A percentile compares a stretch with the other conserved stretches of the same genome.
phyloP scores from a whole-genome alignment of 2,113 vertebrate species.

The Ellobius talpinus region DNA sequence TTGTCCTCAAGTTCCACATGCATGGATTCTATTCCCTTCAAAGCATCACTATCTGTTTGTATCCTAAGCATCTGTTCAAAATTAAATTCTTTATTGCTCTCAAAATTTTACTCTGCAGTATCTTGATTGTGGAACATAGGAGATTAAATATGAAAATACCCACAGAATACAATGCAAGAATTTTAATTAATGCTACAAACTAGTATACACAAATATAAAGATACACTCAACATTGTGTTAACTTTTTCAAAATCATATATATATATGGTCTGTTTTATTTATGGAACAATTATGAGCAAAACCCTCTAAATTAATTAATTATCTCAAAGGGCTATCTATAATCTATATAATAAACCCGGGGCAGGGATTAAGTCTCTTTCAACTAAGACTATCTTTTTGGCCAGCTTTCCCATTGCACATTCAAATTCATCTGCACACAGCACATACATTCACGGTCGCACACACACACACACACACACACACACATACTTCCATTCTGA shows the following conservation, averaged over 20 bases:
- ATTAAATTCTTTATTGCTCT: neutral
- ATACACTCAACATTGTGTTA: neutral
- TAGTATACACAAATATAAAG: slow-evolving; percentile 29
- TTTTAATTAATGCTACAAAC: slow-evolving; percentile 41
- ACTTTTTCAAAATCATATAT: slow-evolving; percentile 37
- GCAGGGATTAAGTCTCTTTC: neutral
- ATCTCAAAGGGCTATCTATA: neutral
- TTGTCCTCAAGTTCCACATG: neutral
- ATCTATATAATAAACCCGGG: slow-evolving; percentile 31
- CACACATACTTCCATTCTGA: neutral
- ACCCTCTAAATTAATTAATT: slow-evolving; percentile 15
- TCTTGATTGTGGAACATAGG: slow-evolving; percentile 24
- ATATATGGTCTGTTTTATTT: neutral
- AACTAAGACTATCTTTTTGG: slow-evolving; percentile 6
- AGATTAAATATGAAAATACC: slow-evolving; percentile 32
- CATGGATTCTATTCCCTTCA: neutral
- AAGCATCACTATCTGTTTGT: neutral
- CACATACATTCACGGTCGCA: neutral
- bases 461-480: neutral
- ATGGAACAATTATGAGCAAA: slow-evolving; percentile 27
- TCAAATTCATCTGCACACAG: neutral
- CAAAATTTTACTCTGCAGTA: slow-evolving; percentile 20
- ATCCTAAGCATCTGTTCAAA: neutral
- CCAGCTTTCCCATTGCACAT: neutral
- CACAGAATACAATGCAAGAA: neutral